Evolutionary conservation across 2,888 invertebrate genomes (phyloP), one percentile per base, ranked within the genome.

Genomic region (Meteorus cinctellus): DNA sequence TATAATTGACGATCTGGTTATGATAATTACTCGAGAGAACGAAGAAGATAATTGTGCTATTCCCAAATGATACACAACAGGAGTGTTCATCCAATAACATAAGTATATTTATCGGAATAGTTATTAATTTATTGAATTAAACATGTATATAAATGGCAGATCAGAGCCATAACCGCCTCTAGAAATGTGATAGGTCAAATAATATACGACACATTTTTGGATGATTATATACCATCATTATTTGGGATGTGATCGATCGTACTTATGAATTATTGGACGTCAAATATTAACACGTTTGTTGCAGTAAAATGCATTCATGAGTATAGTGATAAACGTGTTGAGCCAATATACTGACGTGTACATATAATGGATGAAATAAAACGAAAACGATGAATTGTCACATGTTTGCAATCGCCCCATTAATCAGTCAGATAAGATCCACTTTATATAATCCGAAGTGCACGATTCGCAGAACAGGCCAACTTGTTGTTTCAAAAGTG

Each of bases 11-110:
- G 74, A 68, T 65, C n/a, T 31, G 31, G 31, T 31, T 16, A 6
- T 10, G 2, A n/a, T 27, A 4, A n/a, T 51, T 16, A 34, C 34
- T 65, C 51, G 51, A 34, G 29, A 72, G 12, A 48, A 31, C 16
- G 55, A 8, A 60, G 27, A 60, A 41, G 41, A 34, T n/a, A 72
- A 67, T 41, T 60, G 59, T 67, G 48, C 36, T 73, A 73, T 34
- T 67, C 67, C 59, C 19, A 41, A 55, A 59, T 73, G 34, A 29
- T 48, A 55, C 73, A 66, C 51, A 59, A 72, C 55, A 73, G 73
- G 73, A 73, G 73, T 73, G 73, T 73, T 73, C 73, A 73, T 59
- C 59, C 55, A 67, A 36, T 67, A 66, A 66, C 31, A 41, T 51
- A 55, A 55, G 66, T n/a, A 29, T 73, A 73, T 45, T 67, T 45